Conservation (phyloP, 1,140 invertebrate species). For the Leptinotarsa lineolata region DNA sequence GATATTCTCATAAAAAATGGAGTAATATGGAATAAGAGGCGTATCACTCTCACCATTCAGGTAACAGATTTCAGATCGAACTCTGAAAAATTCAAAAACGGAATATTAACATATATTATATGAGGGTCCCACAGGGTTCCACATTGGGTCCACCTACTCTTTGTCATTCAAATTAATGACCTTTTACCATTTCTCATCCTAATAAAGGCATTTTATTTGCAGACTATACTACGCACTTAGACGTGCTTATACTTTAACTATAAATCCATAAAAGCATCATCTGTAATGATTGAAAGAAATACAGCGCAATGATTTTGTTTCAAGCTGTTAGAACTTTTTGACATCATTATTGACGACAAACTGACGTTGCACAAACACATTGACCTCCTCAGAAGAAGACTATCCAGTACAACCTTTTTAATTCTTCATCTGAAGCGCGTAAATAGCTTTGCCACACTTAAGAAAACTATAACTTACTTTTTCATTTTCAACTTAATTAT, state of each 20-base stretch:
- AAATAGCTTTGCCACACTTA: too few species aligned
- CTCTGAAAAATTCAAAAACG: background rate
- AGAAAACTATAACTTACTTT: too few species aligned
- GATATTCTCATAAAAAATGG: background rate
- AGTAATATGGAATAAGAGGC: background rate
- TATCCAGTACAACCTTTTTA: too few species aligned
- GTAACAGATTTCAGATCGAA: background rate
- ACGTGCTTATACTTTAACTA: background rate
- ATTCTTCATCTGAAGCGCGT: too few species aligned
- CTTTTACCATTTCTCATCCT: slow-evolving; percentile 6
- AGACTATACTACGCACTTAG: background rate
- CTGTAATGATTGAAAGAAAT: background rate
- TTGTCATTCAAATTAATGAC: slow-evolving; percentile 2
- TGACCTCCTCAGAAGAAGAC: too few species aligned
- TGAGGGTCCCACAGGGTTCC: background rate
- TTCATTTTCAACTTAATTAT: too few species aligned
- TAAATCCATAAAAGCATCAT: background rate
- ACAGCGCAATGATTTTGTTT: too few species aligned
- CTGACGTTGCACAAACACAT: too few species aligned
- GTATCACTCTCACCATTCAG: background rate
- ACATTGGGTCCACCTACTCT: background rate
- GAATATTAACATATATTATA: background rate
- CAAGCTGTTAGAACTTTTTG: too few species aligned
- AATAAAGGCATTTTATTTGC: background rate
- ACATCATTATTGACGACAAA: too few species aligned